Evolutionary conservation across 2,797 vertebrate species (phyloP), one percentile per base, ranked within the genome.

Genomic region (Harpagifer antarcticus): DNA sequence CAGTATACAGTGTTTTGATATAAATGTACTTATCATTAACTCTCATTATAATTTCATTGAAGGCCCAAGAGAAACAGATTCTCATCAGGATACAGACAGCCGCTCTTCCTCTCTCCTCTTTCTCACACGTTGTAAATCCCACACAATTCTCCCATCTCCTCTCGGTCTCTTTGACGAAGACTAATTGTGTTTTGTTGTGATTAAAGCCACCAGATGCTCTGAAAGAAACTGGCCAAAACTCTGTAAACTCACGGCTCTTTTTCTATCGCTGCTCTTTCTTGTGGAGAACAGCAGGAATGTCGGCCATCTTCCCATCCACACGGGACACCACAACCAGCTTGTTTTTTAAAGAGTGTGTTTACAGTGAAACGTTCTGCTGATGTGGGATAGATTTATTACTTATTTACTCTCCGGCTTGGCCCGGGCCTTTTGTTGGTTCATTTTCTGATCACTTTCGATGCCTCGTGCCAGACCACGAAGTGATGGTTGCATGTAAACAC

Each of bases 341-440:
- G 52, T 64, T 70, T 82, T 87, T 82, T 76, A 73, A 44, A 86
- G 71, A 85, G 89, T 42, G 59, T 93, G 92, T 94, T 94, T 93
- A 93, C 91, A 89, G 77, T 78, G 87, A 88, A 70, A 72, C 78
- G 86, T 89, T 88, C 82, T 64, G 80, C 88, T 84, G 88, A 91
- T 88, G 88, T 91, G 88, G 89, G 80, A 80, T 78, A 94, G 93
- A 94, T 94, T 93, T 92, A 94, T 92, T 87, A 91, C 90, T 89
- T 94, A 92, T 94, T 94, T 93, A 94, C 92, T 86, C 90, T 91
- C 78, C 16, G 66, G 84, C 81, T 82, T 79, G 75, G 87, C 84
- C 52, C 19, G 23, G 52, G 49, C 76, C 75, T 87, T 86, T 72
- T 82, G 83, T 83, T 79, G 81, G 75, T 85, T 82, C 74, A 58